These are phyloP conservation scores for Lochmaea crataegi DNA, from an alignment of 2,888 invertebrate genomes.

Conservation along the genomic window DNA sequence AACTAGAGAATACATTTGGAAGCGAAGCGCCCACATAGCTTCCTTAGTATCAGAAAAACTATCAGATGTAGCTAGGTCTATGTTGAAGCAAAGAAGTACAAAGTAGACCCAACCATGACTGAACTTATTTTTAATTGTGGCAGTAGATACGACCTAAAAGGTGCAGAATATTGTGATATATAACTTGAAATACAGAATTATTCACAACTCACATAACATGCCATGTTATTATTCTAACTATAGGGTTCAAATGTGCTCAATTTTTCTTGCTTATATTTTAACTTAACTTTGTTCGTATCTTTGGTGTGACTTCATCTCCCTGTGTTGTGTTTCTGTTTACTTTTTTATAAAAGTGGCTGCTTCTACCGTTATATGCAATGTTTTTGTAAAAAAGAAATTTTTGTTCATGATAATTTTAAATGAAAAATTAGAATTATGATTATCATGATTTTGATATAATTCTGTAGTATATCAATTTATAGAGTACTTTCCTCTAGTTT, in stretches of 20 bases:
- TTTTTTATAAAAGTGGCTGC: no score
- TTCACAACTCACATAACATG: neutral
- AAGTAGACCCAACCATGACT: neutral
- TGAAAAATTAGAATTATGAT: no score
- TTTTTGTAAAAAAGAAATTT: no score
- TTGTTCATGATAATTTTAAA: no score
- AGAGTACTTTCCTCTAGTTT: neutral
- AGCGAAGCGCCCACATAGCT: slow-evolving; percentile 84
- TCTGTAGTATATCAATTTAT: neutral
- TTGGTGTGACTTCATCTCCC: no score
- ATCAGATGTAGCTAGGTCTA: slow-evolving; percentile 71
- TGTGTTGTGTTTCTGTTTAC: no score
- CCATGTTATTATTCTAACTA: no score
- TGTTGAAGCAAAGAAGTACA: slow-evolving; percentile 69
- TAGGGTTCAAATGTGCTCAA: no score
- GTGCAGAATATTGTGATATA: neutral
- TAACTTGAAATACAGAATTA: neutral
- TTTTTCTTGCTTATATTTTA: no score
- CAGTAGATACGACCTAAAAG: neutral
- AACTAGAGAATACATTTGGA: slow-evolving; percentile 87
- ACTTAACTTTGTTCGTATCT: no score
- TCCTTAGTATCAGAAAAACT: slow-evolving; percentile 86
- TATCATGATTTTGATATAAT: neutral
- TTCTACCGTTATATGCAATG: no score
- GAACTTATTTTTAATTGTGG: neutral